phyloP scores from a whole-genome alignment of 2,797 vertebrate species.

The Pempheris klunzingeri region DNA sequence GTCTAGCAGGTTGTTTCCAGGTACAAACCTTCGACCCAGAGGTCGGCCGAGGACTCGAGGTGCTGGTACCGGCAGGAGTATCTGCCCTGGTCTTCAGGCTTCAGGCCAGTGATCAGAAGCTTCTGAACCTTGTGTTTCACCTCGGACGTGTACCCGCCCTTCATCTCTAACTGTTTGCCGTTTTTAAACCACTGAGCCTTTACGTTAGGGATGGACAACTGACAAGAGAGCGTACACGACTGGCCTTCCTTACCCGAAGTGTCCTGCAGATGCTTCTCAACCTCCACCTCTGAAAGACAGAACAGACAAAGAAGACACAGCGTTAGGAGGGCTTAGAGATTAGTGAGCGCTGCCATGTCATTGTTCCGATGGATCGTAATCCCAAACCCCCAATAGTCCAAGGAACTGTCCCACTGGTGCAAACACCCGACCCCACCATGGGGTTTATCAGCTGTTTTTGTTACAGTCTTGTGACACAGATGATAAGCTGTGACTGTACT shows the following conservation, averaged over 20 bases:
- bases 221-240: conserved; percentile 91
- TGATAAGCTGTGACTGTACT: no score
- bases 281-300: conserved; percentile 88
- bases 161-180: conserved; percentile 90
- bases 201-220: conserved; percentile 95
- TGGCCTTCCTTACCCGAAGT: conserved; percentile 95
- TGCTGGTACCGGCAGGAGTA: conserved; percentile 92
- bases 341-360: no score
- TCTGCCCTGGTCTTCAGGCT: conserved; percentile 92
- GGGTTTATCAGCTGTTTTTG: no score
- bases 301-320: background rate
- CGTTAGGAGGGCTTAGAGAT: background rate
- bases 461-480: no score
- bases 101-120: conserved; percentile 92
- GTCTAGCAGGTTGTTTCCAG: conserved; percentile 53
- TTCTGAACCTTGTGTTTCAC: conserved; percentile 95
- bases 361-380: no score
- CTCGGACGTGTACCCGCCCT: conserved; percentile 90
- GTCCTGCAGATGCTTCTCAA: conserved; percentile 94
- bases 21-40: conserved; percentile 97
- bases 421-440: no score
- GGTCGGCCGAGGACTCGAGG: conserved; percentile 92
- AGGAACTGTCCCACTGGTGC: no score
- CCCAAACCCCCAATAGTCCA: no score
- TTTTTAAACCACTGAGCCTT: conserved; percentile 96